Evolutionary conservation across 92 coral and sea anemone genomes (phyloP).

Genomic region (Umimayanthus chanpuru): DNA sequence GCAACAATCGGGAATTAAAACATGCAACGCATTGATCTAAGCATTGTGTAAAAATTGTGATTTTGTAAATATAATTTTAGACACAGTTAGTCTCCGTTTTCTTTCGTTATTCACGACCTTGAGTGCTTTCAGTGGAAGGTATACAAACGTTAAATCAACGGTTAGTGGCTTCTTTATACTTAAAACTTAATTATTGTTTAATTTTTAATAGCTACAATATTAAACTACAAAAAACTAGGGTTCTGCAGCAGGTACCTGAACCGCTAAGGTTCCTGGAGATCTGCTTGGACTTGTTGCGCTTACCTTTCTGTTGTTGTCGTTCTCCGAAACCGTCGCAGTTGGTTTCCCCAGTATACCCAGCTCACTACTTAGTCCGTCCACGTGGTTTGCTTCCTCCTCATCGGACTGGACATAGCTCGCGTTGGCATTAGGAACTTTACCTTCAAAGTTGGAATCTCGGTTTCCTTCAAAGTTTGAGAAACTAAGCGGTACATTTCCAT

Average conservation of each 20-base stretch:
- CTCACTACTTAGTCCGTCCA: neutral
- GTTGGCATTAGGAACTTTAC: neutral
- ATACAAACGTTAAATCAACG: neutral
- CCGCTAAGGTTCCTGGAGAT: too few relatives aligned
- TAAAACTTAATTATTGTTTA: neutral
- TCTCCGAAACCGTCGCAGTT: slow-evolving; percentile 2
- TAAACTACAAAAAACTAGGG: too few relatives aligned
- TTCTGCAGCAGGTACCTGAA: too few relatives aligned
- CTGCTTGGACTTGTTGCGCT: neutral
- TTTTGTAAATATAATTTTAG: too few relatives aligned
- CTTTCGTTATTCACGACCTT: neutral
- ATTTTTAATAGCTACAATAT: too few relatives aligned
- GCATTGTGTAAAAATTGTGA: neutral
- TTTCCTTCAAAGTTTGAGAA: neutral
- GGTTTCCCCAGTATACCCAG: neutral
- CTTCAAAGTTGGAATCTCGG: neutral
- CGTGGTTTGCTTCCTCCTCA: neutral
- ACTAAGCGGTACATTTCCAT: neutral
- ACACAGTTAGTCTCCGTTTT: too few relatives aligned
- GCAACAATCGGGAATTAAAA: neutral
- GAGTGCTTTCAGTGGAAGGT: neutral
- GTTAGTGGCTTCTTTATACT: neutral
- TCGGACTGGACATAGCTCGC: neutral
- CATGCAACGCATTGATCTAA: neutral
- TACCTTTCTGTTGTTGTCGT: neutral